Base-by-base conservation (phyloP, 23 tunicate genomes). In the Styela plicata region DNA sequence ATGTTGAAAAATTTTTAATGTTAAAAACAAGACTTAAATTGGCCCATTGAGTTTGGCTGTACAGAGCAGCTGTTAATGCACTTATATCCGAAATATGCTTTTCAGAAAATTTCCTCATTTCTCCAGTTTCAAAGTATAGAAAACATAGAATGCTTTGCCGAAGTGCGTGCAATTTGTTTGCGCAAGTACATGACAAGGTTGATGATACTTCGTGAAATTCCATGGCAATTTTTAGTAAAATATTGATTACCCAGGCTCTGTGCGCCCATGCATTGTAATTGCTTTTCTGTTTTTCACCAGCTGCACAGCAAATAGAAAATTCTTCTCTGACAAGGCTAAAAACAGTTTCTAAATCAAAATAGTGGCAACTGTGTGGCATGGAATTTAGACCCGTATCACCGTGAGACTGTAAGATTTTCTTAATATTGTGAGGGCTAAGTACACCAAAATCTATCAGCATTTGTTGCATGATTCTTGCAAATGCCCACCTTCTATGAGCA, bases 221-320 rank as follows among this genome's bases (percentile, higher is more conserved):
- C 7, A 7, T 5, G 57, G 57, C 57, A 44, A 44, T 5, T 44
- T 44, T 44, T 7, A 44, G 13, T 44, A 75, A 67, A 20, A 24
- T 34, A 31, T 86, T 19, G n/a, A 81, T 24, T 1, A 74, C 74
- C 90, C 90, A 86, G 64, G 63, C 69, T 2, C 84, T 57, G 57
- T 86, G 90, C 3, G 70, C 61, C 90, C 90, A 86, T 77, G 78
- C 83, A 33, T 33, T 36, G 35, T 86, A 86, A 64, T 86, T 86
- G 74, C 85, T 35, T 3, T 73, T 31, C 34, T 86, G 90, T 73
- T 70, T 3, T 32, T 32, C 24, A 5, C 85, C 80, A 28, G 64
- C 79, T 17, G 20, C 34, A 28, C 32, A 16, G 75, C 85, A 86
- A 7, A 81, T 3, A n/a, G 18, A 16, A 24, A 86, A 66, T 63